Evolutionary conservation across 1,140 invertebrate genomes (phyloP).

Genomic region (Zaprionus gabonicus): DNA sequence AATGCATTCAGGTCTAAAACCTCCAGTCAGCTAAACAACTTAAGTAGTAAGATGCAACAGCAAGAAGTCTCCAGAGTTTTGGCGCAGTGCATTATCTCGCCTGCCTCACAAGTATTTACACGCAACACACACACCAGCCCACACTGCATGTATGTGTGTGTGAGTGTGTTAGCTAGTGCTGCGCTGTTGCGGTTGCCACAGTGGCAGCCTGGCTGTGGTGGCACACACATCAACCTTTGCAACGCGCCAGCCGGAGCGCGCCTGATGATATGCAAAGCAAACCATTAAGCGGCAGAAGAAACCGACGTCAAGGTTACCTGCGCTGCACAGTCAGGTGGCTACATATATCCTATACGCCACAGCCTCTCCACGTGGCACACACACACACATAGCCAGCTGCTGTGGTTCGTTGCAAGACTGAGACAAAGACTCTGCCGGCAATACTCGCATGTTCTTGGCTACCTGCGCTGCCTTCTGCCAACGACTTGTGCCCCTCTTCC

Average conservation of each 20-base stretch:
- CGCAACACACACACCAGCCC: conserved; percentile 24
- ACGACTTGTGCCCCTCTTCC: background rate
- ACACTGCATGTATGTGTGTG: conserved; percentile 12
- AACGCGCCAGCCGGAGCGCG: conserved; percentile 9
- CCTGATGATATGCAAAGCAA: conserved; percentile 55
- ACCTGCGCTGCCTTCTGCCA: conserved; percentile 26
- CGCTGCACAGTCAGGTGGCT: conserved; percentile 23
- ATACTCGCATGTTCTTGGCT: conserved; percentile 57
- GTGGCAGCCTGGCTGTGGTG: conserved; percentile 36
- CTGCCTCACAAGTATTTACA: conserved; percentile 61
- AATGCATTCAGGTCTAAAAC: too few species aligned
- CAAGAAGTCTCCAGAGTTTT: conserved; percentile 3
- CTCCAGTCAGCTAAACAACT: too few species aligned
- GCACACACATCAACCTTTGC: conserved; percentile 19
- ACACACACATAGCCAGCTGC: background rate
- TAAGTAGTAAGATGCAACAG: too few species aligned
- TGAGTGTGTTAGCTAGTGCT: conserved; percentile 24
- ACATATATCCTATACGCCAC: background rate
- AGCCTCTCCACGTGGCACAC: conserved; percentile 1
- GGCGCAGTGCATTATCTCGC: conserved; percentile 59
- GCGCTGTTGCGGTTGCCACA: conserved; percentile 55
- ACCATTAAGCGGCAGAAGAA: conserved; percentile 46
- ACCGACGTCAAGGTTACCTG: conserved; percentile 72
- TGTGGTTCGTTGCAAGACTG: conserved; percentile 8
- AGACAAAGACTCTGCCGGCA: conserved; percentile 32